Conservation (phyloP, 2,797 vertebrate species). For the Amblyopsis hoosieri region DNA sequence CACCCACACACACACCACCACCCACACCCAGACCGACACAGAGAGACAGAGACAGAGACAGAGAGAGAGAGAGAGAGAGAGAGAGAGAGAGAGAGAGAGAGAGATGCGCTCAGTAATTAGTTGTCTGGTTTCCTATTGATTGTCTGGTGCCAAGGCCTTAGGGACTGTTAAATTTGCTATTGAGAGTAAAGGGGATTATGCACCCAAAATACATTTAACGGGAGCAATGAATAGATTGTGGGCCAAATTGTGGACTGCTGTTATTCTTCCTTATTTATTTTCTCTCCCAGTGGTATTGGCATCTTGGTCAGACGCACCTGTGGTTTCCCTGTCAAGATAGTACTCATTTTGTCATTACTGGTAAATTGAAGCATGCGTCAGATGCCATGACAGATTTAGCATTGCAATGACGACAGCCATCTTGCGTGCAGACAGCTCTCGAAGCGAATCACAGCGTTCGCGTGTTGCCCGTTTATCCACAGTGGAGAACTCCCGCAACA, state of each 20-base stretch:
- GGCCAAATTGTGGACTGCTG: conserved; percentile 59
- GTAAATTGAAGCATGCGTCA: conserved; percentile 40
- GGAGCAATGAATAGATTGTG: conserved; percentile 81
- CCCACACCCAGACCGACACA: too few species aligned
- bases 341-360: conserved; percentile 29
- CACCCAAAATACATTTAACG: conserved; percentile 82
- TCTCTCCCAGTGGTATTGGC: neutral
- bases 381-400: conserved; percentile 38
- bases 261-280: conserved; percentile 21
- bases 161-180: conserved; percentile 84
- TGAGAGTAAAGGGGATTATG: conserved; percentile 83
- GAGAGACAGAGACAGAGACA: neutral
- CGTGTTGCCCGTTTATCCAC: conserved; percentile 17
- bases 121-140: conserved; percentile 88
- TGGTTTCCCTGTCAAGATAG: conserved; percentile 38
- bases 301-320: conserved; percentile 25
- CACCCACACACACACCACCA: too few species aligned
- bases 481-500: conserved; percentile 30
- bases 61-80: conserved; percentile 1
- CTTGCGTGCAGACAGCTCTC: conserved; percentile 8
- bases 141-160: conserved; percentile 80
- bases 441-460: neutral
- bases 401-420: conserved; percentile 36
- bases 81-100: conserved; percentile 45
- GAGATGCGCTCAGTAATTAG: conserved; percentile 79